A percentile compares a stretch with the other conserved stretches of the same genome.
Evolutionary conservation across 37 sponge, comb jelly and placozoan genomes (phyloP).

Genomic region (Sycon ciliatum): DNA sequence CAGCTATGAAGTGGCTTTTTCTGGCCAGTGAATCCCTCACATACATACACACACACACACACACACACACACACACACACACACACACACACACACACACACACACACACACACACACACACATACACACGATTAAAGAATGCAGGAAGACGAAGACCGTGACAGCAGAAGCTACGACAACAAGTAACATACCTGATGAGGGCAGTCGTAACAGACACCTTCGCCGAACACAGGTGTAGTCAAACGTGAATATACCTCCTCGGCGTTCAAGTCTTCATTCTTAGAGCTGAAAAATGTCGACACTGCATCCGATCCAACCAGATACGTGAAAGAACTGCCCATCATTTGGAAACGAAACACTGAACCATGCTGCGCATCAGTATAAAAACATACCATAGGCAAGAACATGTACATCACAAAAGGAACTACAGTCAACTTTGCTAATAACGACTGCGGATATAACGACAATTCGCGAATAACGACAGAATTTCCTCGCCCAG

Average conservation of each 20-base stretch:
- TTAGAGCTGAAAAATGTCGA: conserved; percentile 70
- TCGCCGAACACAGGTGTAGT: conserved; percentile 83
- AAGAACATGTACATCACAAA: neutral
- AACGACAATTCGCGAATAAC: no score
- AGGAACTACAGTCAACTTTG: conserved; percentile 10
- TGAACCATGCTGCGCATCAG: conserved; percentile 46
- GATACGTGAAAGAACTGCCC: conserved; percentile 75
- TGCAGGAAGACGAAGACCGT: no score
- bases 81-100: conserved; percentile 18
- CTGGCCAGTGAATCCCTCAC: no score
- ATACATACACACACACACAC: neutral
- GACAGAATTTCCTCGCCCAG: no score
- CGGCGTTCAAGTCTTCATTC: conserved; percentile 73
- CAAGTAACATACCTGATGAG: conserved; percentile 38
- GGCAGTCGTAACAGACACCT: conserved; percentile 79
- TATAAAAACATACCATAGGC: neutral
- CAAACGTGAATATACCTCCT: conserved; percentile 65
- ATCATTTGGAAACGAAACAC: conserved; percentile 80
- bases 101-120: conserved; percentile 28
- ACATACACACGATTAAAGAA: conserved; percentile 6
- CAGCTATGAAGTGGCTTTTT: no score
- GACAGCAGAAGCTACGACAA: no score
- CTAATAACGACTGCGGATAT: no score
- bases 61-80: neutral
- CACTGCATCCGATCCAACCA: conserved; percentile 56